Percentiles rank a stretch among this genome's conserved stretches.
These are phyloP conservation scores for Coenobita brevimanus DNA, from an alignment of 1,140 invertebrate genomes.

Conservation along the genomic window DNA sequence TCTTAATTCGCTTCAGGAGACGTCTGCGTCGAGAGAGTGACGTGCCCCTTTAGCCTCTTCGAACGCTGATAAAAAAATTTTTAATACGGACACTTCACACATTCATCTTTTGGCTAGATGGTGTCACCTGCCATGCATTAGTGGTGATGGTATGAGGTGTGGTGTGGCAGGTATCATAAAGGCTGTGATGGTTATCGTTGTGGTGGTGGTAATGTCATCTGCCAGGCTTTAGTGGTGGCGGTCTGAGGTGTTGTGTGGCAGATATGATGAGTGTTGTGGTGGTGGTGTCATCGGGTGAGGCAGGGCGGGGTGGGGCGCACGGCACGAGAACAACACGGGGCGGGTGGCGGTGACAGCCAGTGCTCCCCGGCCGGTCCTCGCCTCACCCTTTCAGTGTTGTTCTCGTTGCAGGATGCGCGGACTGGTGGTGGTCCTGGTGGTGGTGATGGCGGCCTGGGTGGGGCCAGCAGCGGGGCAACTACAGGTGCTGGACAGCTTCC, in stretches of 20 bases:
- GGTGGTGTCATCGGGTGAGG: conserved; percentile 11
- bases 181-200: too few species aligned
- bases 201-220: too few species aligned
- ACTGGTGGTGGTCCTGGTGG: conserved; percentile 13
- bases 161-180: too few species aligned
- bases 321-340: conserved; percentile 45
- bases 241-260: background rate
- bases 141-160: too few species aligned
- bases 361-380: background rate
- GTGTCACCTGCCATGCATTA: too few species aligned
- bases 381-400: conserved; percentile 3
- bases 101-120: too few species aligned
- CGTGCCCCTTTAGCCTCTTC: too few species aligned
- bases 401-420: conserved; percentile 52
- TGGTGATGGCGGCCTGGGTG: background rate
- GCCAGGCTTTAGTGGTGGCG: background rate
- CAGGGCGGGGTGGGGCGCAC: background rate
- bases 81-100: too few species aligned
- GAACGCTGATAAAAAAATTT: too few species aligned
- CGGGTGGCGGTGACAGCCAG: conserved; percentile 29
- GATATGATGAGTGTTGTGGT: background rate
- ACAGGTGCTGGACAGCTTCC: conserved; percentile 11
- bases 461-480: conserved; percentile 10
- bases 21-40: too few species aligned
- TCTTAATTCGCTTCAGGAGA: too few species aligned